A percentile compares a stretch with the other conserved stretches of the same genome.
Conservation (phyloP, 2,888 invertebrate species). For the Labia minor region DNA sequence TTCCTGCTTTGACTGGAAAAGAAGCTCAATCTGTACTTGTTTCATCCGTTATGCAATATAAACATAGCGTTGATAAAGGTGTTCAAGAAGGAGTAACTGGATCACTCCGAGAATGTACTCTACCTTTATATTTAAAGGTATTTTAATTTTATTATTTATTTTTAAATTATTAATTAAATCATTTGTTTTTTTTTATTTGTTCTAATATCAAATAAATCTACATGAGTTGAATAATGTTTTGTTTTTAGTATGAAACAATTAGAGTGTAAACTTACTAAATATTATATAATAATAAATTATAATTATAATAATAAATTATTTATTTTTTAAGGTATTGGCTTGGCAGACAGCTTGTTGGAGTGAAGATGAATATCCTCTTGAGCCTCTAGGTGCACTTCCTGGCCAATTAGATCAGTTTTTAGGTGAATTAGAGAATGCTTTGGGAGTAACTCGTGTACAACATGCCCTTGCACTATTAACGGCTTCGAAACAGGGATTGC, state of each 20-base stretch:
- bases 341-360: slow-evolving; percentile 52
- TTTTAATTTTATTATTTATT: slow-evolving; percentile 18
- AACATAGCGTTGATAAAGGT: slow-evolving; percentile 50
- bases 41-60: slow-evolving; percentile 46
- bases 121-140: slow-evolving; percentile 61
- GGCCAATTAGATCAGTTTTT: slow-evolving; percentile 57
- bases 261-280: background rate
- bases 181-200: too few species aligned
- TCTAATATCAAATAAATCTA: too few species aligned
- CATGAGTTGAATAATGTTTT: too few species aligned
- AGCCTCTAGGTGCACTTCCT: slow-evolving; percentile 44
- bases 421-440: slow-evolving; percentile 50
- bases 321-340: slow-evolving; percentile 40
- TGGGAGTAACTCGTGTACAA: slow-evolving; percentile 29
- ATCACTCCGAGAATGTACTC: slow-evolving; percentile 52
- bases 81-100: slow-evolving; percentile 45
- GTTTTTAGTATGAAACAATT: too few species aligned
- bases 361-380: slow-evolving; percentile 44
- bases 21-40: slow-evolving; percentile 44
- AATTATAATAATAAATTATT: background rate
- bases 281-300: background rate
- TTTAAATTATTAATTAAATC: too few species aligned
- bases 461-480: slow-evolving; percentile 58
- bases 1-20: slow-evolving; percentile 41
- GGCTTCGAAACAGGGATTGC: slow-evolving; percentile 64